Evolutionary conservation across 2,888 invertebrate species (phyloP), one percentile per base, ranked within the genome.

Genomic region (Steinernema hermaphroditum): DNA sequence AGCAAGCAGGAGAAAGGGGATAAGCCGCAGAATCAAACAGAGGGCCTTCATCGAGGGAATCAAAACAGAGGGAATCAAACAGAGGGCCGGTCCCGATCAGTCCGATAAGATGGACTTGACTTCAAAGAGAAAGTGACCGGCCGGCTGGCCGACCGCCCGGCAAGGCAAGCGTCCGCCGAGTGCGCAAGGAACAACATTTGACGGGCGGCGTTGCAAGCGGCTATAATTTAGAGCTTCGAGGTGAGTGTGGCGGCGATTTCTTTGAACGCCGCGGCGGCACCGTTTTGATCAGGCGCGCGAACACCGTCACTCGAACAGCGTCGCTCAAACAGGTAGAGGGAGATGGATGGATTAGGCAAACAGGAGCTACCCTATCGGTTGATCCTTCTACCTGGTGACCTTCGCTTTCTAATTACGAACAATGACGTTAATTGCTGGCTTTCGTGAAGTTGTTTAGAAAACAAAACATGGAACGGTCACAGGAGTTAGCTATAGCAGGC

Each of bases 181-280:
- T 54, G 54, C 54, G 54, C 54, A 54, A 27, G 54, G 27, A 27
- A 54, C 54, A 54, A 54, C 54, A 54, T 54, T 54, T 24, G 54
- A 12, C 27, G 54, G 54, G 24, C 54, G 54, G 54, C 27, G 54
- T 54, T 27, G 27, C 54, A 54, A 9, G 54, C 54, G 27, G 54
- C 24, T 54, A 9, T 54, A 54, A 54, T 54, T 54, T 54, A 54
- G 54, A 54, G 54, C 54, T 54, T 54, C 54, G 54, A 54, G 54
- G 24, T 54, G 54, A 54, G 54, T 8, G 27, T 24, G 54, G 19
- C 54, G 54, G 54, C 27, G 54, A 54, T 54, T 54, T 54, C 54
- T 54, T 54, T 54, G 54, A 54, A 54, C 54, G 27, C 6, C 54
- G 6, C 27, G 54, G 54, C 54, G 54, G 54, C 54, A 27, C 27